phyloP scores from a whole-genome alignment of 2,888 invertebrate genomes.

The Kryphioiulus occultus region DNA sequence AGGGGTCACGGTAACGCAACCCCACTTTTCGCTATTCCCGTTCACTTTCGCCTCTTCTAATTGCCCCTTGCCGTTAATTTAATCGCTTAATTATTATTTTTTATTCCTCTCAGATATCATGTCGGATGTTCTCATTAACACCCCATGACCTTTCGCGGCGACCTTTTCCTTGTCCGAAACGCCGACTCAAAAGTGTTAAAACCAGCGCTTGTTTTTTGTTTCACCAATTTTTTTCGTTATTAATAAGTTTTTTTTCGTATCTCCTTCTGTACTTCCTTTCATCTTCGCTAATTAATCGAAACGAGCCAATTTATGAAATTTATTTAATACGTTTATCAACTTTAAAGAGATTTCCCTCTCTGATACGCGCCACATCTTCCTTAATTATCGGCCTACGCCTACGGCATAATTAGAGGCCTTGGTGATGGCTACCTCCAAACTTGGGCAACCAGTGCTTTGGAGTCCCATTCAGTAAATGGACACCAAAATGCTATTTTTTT shows the following conservation, averaged over 20 bases:
- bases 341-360: slow-evolving; percentile 32
- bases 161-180: slow-evolving; percentile 25
- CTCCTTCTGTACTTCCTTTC: slow-evolving; percentile 40
- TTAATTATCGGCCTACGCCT: slow-evolving; percentile 20
- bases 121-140: slow-evolving; percentile 48
- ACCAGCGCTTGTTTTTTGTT: not conserved
- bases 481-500: too few relatives aligned
- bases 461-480: not conserved
- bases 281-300: slow-evolving; percentile 40
- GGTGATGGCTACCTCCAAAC: not conserved
- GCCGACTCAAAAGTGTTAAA: slow-evolving; percentile 40
- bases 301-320: slow-evolving; percentile 40
- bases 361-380: slow-evolving; percentile 34
- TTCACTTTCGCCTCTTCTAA: slow-evolving; percentile 9
- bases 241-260: not conserved
- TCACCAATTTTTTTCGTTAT: not conserved
- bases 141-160: slow-evolving; percentile 35
- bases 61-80: not conserved
- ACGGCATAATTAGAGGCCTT: slow-evolving; percentile 28
- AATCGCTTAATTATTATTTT: slow-evolving; percentile 23
- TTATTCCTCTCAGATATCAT: not conserved
- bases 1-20: slow-evolving; percentile 9
- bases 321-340: slow-evolving; percentile 40
- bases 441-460: not conserved
- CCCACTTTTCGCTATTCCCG: not conserved